A percentile compares a stretch with the other conserved stretches of the same genome.
These are phyloP conservation scores for Eupithecia vulgata DNA, from an alignment of 2,888 invertebrate species.

Conservation along the genomic window DNA sequence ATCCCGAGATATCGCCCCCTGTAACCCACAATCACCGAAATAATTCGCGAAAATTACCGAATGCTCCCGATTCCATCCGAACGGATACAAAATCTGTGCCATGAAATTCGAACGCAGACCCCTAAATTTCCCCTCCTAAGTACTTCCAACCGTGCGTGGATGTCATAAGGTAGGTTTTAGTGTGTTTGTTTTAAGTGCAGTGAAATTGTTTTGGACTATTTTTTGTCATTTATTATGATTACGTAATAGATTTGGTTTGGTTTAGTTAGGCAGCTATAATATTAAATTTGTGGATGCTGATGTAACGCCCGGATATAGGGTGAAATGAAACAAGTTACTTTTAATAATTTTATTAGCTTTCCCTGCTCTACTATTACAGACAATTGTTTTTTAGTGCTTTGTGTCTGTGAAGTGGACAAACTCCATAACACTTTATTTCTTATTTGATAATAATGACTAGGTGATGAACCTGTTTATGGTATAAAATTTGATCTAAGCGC, in stretches of 20 bases:
- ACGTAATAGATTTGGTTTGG: constrained; percentile 41
- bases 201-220: constrained; percentile 31
- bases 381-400: too few species aligned
- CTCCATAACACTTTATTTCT: too few species aligned
- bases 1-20: constrained; percentile 22
- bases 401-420: too few species aligned
- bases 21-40: constrained; percentile 49
- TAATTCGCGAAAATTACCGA: constrained; percentile 65
- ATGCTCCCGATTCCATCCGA: constrained; percentile 61
- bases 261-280: background rate
- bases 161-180: background rate
- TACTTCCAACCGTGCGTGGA: background rate
- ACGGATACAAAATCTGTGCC: constrained; percentile 68
- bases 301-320: background rate
- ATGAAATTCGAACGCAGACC: constrained; percentile 47
- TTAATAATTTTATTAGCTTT: too few species aligned
- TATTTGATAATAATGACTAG: too few species aligned
- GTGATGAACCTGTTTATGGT: too few species aligned
- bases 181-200: constrained; percentile 14
- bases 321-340: background rate
- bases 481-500: too few species aligned
- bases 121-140: constrained; percentile 28
- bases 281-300: background rate
- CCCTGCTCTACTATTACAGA: too few species aligned
- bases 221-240: constrained; percentile 27